A percentile compares a stretch with the other conserved stretches of the same genome.
Conservation (phyloP, 2,888 invertebrate genomes). For the Psylliodes chrysocephalus region DNA sequence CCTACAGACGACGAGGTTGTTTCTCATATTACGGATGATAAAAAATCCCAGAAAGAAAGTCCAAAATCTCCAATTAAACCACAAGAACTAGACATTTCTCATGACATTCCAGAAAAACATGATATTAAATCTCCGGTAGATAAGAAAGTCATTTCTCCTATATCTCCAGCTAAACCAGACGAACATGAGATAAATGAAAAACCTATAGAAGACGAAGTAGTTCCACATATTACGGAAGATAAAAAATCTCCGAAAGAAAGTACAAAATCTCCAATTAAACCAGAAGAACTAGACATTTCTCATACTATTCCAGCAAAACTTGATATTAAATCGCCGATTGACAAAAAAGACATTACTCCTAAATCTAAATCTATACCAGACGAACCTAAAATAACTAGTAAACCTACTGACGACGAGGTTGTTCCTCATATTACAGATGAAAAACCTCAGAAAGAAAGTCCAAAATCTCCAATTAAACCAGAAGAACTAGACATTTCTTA, state of each 20-base stretch:
- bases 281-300: too few species aligned
- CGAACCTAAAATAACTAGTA: not conserved
- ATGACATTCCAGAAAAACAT: too few species aligned
- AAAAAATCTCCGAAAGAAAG: not conserved
- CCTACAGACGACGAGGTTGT: not conserved
- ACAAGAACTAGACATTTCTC: not conserved
- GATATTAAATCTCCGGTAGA: too few species aligned
- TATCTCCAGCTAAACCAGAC: too few species aligned
- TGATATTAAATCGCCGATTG: conserved; percentile 17
- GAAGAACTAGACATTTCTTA: not conserved
- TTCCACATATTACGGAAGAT: not conserved
- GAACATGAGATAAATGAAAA: too few species aligned
- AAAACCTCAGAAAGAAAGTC: too few species aligned
- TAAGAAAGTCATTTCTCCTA: too few species aligned
- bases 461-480: too few species aligned
- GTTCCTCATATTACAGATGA: not conserved
- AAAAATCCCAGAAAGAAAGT: not conserved
- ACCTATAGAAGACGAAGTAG: too few species aligned
- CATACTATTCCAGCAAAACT: not conserved
- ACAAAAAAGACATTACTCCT: not conserved
- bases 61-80: not conserved
- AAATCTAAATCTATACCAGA: conserved; percentile 10
- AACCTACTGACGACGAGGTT: not conserved
- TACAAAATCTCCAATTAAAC: too few species aligned
- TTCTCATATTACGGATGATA: not conserved